Evolutionary conservation across 2,113 vertebrate genomes (phyloP).

Genomic region (Ramphastos sulfuratus): DNA sequence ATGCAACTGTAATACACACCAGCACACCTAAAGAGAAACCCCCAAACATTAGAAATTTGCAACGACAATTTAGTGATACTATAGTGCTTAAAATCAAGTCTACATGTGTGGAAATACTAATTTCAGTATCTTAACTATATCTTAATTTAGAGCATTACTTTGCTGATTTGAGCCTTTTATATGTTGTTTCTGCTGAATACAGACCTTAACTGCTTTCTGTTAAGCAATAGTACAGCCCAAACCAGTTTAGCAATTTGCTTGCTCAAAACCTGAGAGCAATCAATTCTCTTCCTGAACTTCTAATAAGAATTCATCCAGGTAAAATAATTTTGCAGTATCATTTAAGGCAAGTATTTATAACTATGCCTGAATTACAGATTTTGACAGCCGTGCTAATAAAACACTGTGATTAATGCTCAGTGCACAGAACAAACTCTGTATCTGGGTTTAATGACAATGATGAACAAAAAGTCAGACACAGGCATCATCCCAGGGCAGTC

Average conservation of each 20-base stretch:
- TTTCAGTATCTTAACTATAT: neutral
- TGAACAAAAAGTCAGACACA: conserved; percentile 36
- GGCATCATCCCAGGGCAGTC: conserved; percentile 20
- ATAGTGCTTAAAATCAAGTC: neutral
- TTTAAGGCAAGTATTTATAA: too few relatives aligned
- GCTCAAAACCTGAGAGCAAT: neutral
- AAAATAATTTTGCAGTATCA: too few relatives aligned
- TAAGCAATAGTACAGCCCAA: conserved; percentile 34
- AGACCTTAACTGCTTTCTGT: neutral
- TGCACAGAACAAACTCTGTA: neutral
- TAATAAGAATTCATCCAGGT: conserved; percentile 5
- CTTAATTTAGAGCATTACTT: neutral
- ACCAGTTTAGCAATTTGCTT: conserved; percentile 36
- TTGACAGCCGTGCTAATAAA: neutral
- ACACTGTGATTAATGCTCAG: neutral
- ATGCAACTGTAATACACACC: neutral
- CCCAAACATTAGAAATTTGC: neutral
- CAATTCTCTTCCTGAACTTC: neutral
- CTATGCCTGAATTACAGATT: neutral
- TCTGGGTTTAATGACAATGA: conserved; percentile 56
- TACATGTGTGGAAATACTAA: neutral
- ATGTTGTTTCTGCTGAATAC: neutral
- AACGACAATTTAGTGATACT: neutral
- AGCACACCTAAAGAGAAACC: neutral
- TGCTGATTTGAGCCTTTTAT: neutral